Percentiles rank a stretch among this genome's conserved stretches.
phyloP scores from a whole-genome alignment of 2,888 invertebrate genomes.

The Chymomyza procnemis region DNA sequence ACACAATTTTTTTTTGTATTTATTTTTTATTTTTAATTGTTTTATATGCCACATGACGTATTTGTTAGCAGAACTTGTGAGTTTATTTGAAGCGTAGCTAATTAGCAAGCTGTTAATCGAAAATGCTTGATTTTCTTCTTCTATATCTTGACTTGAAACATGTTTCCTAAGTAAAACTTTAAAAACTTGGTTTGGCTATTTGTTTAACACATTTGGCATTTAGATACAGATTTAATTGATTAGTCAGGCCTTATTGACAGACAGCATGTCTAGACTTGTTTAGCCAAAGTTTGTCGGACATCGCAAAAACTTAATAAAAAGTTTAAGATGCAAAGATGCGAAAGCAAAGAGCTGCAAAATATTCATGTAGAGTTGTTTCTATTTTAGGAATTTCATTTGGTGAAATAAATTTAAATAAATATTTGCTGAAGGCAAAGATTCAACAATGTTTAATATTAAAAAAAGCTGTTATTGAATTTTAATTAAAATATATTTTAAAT shows the following conservation, averaged over 20 bases:
- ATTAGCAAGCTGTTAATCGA: constrained; percentile 48
- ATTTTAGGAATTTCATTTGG: too few relatives aligned
- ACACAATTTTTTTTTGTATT: too few relatives aligned
- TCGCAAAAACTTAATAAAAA: neutral
- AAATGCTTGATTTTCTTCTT: neutral
- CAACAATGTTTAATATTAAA: too few relatives aligned
- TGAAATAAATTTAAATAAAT: too few relatives aligned
- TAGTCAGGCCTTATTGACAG: neutral
- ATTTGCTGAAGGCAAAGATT: too few relatives aligned
- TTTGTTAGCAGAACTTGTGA: constrained; percentile 58
- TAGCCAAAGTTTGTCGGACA: neutral
- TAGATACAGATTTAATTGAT: neutral
- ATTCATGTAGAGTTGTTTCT: too few relatives aligned
- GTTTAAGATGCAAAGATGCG: neutral
- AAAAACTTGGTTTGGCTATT: neutral
- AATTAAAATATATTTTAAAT: too few relatives aligned
- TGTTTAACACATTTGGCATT: neutral
- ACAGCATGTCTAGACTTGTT: neutral
- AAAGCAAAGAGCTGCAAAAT: too few relatives aligned
- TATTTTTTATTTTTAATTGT: too few relatives aligned
- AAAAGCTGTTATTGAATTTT: too few relatives aligned
- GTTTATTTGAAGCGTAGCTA: constrained; percentile 25
- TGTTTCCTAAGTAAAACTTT: neutral
- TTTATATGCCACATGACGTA: constrained; percentile 54
- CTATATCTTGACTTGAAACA: neutral